Percentiles rank a stretch among this genome's conserved stretches.
These are phyloP conservation scores for Beris chalybata DNA, from an alignment of 2,888 invertebrate species.

Conservation along the genomic window DNA sequence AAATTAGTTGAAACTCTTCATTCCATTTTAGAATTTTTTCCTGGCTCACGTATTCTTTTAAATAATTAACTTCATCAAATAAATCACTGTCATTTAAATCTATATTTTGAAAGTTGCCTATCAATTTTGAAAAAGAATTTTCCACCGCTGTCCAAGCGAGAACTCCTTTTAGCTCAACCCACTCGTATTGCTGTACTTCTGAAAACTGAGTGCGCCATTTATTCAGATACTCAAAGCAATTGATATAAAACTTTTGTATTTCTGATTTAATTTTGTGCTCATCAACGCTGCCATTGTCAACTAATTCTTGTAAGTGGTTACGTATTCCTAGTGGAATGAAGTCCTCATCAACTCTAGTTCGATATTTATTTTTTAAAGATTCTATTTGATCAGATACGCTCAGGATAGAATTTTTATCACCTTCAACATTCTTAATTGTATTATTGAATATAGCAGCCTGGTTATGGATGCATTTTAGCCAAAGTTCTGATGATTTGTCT, in stretches of 20 bases:
- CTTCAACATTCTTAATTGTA: not conserved
- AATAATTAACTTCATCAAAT: not conserved
- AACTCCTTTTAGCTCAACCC: too few species aligned
- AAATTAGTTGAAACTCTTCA: not conserved
- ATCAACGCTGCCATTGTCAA: too few species aligned
- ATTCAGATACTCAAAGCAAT: not conserved
- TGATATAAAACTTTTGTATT: not conserved
- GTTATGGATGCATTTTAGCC: not conserved
- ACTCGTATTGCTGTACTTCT: too few species aligned
- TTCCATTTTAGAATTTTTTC: not conserved
- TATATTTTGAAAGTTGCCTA: not conserved
- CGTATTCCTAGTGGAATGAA: not conserved
- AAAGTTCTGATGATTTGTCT: not conserved
- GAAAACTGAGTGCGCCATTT: too few species aligned
- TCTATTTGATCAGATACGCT: not conserved
- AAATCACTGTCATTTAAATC: not conserved
- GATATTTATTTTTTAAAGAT: not conserved
- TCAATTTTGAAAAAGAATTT: too few species aligned
- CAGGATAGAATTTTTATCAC: not conserved
- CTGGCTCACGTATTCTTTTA: not conserved
- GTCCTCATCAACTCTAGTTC: not conserved
- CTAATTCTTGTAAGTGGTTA: not conserved
- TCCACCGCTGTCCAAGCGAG: too few species aligned
- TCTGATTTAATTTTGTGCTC: not conserved
- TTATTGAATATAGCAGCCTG: not conserved